These are phyloP conservation scores for Gallinago stenura DNA, from an alignment of 2,797 vertebrate species.

Conservation along the genomic window DNA sequence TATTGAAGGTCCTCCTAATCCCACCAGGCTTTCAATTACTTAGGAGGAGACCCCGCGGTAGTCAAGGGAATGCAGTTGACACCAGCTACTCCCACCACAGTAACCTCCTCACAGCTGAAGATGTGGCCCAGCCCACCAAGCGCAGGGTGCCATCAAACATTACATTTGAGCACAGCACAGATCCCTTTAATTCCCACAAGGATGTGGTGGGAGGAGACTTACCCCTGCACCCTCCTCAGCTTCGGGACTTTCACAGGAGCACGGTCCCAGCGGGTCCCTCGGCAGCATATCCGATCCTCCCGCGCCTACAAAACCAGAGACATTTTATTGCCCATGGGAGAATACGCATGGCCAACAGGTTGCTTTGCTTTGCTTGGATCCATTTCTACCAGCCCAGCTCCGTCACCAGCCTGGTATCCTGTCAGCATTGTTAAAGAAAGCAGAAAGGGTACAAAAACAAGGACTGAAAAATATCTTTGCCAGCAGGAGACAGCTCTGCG, in stretches of 20 bases:
- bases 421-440: background rate
- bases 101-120: background rate
- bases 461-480: background rate
- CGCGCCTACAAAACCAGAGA: constrained; percentile 61
- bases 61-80: background rate
- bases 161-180: background rate
- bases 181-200: background rate
- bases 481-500: background rate
- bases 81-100: background rate
- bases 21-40: fast-evolving
- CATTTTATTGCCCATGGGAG: constrained; percentile 20
- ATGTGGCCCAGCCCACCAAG: background rate
- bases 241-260: constrained; percentile 21
- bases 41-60: fast-evolving
- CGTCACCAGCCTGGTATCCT: background rate
- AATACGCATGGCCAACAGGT: background rate
- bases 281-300: background rate
- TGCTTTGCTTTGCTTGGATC: background rate
- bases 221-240: constrained; percentile 36
- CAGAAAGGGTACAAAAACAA: background rate
- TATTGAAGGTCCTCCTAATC: background rate
- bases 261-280: background rate
- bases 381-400: fast-evolving
- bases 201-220: background rate
- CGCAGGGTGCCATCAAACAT: fast-evolving